A percentile compares a stretch with the other conserved stretches of the same genome.
These are phyloP conservation scores for Danio rerio DNA, from an alignment of 2,113 vertebrate species.

Conservation along the genomic window GRCz12tu NC_133178.1:24636501-24637000, in stretches of 20 bases:
- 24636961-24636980: not conserved
- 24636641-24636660: too few relatives aligned
- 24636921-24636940: not conserved
- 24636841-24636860: conserved; percentile 5
- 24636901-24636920: conserved; percentile 6
- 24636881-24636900: conserved; percentile 14
- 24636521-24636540: too few relatives aligned
- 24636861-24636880: not conserved
- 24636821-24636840: conserved; percentile 47
- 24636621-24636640: too few relatives aligned
- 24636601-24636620: not conserved
- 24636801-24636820: conserved; percentile 29
- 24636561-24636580: not conserved
- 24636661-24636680: not conserved
- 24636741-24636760: conserved; percentile 9
- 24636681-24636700: not conserved
- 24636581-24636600: not conserved
- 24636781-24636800: conserved; percentile 34
- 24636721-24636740: not conserved
- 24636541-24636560: too few relatives aligned
- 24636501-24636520: too few relatives aligned
- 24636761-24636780: not conserved
- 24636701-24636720: not conserved
- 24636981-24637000: not conserved
- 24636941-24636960: not conserved